Conservation (phyloP, 2,797 vertebrate genomes). For the Mastacembelus armatus region DNA sequence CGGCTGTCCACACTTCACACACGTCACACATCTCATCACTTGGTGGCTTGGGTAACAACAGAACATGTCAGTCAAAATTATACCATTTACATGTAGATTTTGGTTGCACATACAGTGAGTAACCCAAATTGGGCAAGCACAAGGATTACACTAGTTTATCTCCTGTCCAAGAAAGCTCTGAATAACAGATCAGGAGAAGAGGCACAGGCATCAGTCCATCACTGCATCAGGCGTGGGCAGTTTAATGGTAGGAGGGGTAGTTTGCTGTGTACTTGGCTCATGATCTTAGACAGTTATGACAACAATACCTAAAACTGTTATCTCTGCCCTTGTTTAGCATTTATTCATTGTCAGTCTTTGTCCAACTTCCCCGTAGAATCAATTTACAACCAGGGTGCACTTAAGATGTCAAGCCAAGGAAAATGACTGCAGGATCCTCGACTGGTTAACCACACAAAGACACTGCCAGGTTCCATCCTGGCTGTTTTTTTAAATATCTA, state of each 20-base stretch:
- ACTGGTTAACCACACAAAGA: slow-evolving; percentile 31
- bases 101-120: not conserved
- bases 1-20: slow-evolving; percentile 97
- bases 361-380: slow-evolving; percentile 2
- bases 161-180: not conserved
- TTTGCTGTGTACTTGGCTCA: not conserved
- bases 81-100: not conserved
- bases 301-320: not conserved
- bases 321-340: not conserved
- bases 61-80: not conserved
- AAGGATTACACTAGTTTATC: not conserved
- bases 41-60: slow-evolving; percentile 79
- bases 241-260: not conserved
- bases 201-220: not conserved
- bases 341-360: slow-evolving; percentile 3
- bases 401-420: slow-evolving; percentile 31
- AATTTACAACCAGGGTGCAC: slow-evolving; percentile 18
- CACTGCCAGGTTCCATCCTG: slow-evolving; percentile 9
- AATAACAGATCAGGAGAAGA: not conserved
- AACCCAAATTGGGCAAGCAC: too few relatives aligned
- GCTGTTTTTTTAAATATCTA: slow-evolving; percentile 18
- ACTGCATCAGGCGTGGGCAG: not conserved
- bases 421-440: slow-evolving; percentile 33
- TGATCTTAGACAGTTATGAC: not conserved
- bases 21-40: slow-evolving; percentile 96